Conservation (phyloP, 2,797 vertebrate species). For the Margarornis squamiger region DNA sequence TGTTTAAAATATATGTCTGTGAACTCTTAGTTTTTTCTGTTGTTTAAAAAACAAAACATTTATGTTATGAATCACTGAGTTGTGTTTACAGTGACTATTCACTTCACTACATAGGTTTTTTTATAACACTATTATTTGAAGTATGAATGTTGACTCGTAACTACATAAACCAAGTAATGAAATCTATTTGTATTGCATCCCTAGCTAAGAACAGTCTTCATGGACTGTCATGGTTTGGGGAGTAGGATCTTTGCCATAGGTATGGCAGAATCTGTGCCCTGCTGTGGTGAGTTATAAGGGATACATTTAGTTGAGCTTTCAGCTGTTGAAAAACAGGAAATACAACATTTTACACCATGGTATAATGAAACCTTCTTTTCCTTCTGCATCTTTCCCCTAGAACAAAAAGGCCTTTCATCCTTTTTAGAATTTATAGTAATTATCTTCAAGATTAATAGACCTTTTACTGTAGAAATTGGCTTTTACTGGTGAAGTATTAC, state of each 20-base stretch:
- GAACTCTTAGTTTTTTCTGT: not conserved
- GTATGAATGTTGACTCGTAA: not conserved
- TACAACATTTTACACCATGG: not conserved
- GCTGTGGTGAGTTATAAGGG: not conserved
- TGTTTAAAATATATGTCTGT: not conserved
- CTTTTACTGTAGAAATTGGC: not conserved
- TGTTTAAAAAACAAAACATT: not conserved
- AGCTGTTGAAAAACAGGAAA: not conserved
- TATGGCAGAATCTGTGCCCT: not conserved
- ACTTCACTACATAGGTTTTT: not conserved
- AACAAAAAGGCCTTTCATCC: not conserved
- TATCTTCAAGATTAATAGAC: not conserved
- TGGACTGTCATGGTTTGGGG: not conserved
- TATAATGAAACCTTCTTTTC: not conserved
- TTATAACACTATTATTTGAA: not conserved
- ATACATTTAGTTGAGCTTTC: not conserved
- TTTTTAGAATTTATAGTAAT: not conserved
- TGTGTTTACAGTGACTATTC: not conserved
- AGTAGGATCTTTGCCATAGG: not conserved
- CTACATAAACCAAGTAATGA: not conserved
- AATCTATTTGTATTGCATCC: not conserved
- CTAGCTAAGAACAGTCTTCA: not conserved
- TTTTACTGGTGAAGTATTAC: not conserved
- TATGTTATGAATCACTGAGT: not conserved
- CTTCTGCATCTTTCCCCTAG: not conserved